Evolutionary conservation across 2,888 invertebrate species (phyloP), one percentile per base, ranked within the genome.

Genomic region (Synergus umbraculus): DNA sequence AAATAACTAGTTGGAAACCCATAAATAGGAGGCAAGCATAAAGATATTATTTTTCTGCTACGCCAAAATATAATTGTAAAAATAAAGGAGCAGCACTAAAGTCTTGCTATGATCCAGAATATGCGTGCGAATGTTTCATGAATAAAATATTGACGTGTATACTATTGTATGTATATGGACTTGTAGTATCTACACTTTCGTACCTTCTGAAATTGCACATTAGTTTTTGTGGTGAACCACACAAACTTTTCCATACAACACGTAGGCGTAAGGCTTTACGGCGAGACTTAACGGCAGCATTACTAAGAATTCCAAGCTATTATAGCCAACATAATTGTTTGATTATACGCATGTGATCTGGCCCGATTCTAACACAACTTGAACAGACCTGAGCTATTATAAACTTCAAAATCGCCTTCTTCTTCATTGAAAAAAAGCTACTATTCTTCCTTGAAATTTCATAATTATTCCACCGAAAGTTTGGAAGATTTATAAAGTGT

Each of bases 281-380:
- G 60, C 65, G 73, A 78, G 81, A 81, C 81, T 81, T 82, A 81
- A 66, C 69, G 76, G 22, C 79, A 66, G 76, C 79, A 77, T 80
- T 87, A 86, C 87, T 82, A 79, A 83, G 87, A 87, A 87, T 85
- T 83, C 82, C 76, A 79, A 76, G 76, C 83, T 86, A 82, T 87
- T 83, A 87, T 87, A 87, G 86, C 85, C 73, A 82, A 41, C 84
- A 81, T 86, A 86, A 87, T 87, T 85, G 85, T 85, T 83, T 87
- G 87, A 87, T 87, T 87, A 85, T 85, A 86, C 85, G 85, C 86
- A 84, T 85, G 84, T 82, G 85, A 84, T 78, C 83, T 78, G 81
- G 79, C 46, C 49, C 78, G 46, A 41, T 46, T 58, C 58, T 58
- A 76, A 43, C 76, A 44, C 66, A 44, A 49, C 46, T 54, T 15